These are phyloP conservation scores for Nemotelus nigrinus DNA, from an alignment of 2,888 invertebrate species.

Conservation along the genomic window DNA sequence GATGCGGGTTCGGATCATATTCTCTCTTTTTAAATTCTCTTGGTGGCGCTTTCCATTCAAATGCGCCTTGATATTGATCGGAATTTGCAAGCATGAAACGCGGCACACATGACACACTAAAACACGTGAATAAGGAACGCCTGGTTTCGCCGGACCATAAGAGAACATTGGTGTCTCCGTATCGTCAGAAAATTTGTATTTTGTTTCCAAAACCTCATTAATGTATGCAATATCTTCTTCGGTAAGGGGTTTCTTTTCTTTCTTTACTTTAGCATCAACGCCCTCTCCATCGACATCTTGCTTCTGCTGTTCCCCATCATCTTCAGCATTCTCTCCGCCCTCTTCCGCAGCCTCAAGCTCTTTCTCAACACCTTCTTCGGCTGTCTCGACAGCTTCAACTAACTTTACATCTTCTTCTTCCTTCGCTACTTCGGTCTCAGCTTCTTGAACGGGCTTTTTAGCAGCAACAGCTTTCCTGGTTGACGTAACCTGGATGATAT, in stretches of 20 bases:
- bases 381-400: conserved; percentile 6
- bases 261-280: not conserved
- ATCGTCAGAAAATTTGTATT: conserved; percentile 43
- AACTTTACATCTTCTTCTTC: not conserved
- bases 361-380: not conserved
- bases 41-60: conserved; percentile 40
- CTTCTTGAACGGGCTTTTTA: not conserved
- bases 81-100: not conserved
- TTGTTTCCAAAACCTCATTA: conserved; percentile 37
- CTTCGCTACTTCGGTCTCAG: not conserved
- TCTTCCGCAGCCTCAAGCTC: not conserved
- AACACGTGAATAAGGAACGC: not conserved
- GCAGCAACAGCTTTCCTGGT: conserved; percentile 8
- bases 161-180: conserved; percentile 45
- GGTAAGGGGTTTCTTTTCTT: not conserved
- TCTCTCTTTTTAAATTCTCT: conserved; percentile 7
- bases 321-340: conserved; percentile 10
- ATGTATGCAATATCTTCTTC: conserved; percentile 41
- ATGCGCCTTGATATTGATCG: conserved; percentile 18
- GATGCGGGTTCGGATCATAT: not conserved
- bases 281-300: not conserved
- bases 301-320: not conserved
- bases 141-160: conserved; percentile 39
- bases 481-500: not conserved
- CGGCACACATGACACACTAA: conserved; percentile 48